A percentile compares a stretch with the other conserved stretches of the same genome.
These are phyloP conservation scores for Spermophilus dauricus DNA, from an alignment of 2,113 vertebrate genomes.

Conservation along the genomic window DNA sequence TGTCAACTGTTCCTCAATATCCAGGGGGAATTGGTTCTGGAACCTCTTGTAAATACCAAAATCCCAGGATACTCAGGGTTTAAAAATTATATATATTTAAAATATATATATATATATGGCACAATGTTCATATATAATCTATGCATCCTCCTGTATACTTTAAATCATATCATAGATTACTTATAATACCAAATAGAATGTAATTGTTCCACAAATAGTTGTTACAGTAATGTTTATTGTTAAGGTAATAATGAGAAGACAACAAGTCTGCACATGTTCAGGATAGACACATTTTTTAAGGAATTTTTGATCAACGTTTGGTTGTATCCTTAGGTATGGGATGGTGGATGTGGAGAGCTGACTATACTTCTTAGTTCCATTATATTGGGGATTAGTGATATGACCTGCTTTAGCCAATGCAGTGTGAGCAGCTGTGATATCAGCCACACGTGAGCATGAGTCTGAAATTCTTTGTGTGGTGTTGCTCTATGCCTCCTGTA, in stretches of 20 bases:
- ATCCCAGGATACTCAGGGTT: neutral
- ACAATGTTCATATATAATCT: neutral
- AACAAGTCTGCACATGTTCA: neutral
- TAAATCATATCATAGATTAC: neutral
- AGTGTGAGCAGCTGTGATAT: neutral
- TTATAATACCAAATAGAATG: neutral
- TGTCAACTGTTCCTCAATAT: too few species aligned
- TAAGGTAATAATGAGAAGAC: neutral
- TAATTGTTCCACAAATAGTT: neutral
- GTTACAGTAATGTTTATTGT: neutral
- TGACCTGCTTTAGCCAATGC: neutral
- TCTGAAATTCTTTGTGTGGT: neutral
- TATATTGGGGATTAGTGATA: neutral
- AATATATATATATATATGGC: neutral
- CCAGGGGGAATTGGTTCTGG: neutral
- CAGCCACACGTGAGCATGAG: neutral
- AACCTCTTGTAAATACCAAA: neutral
- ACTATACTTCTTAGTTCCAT: neutral
- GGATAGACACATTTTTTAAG: neutral
- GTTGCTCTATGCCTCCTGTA: neutral
- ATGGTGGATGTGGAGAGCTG: neutral
- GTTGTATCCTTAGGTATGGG: neutral
- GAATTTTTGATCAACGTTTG: neutral
- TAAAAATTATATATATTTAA: too few species aligned
- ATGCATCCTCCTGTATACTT: neutral